These are phyloP conservation scores for Sebastes cheni DNA, from an alignment of 2,797 vertebrate genomes.

Conservation along the genomic window DNA sequence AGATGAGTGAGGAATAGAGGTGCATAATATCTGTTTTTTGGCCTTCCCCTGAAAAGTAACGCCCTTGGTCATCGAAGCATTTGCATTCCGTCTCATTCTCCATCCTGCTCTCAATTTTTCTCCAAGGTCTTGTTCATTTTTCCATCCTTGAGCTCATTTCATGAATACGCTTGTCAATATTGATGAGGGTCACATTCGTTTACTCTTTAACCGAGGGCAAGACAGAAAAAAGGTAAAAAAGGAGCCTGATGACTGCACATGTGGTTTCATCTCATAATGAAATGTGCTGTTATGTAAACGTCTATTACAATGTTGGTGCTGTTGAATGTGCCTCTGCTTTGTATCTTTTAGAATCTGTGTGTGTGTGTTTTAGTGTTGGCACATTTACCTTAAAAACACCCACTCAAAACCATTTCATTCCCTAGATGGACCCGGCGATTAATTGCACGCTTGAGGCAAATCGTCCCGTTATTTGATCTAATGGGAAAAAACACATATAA, in stretches of 20 bases:
- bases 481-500: slow-evolving; percentile 21
- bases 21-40: slow-evolving; percentile 50
- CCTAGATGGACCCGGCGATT: slow-evolving; percentile 5
- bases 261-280: slow-evolving; percentile 85
- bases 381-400: slow-evolving; percentile 6
- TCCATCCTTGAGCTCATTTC: slow-evolving; percentile 73
- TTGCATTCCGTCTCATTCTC: slow-evolving; percentile 57
- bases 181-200: slow-evolving; percentile 80
- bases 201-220: slow-evolving; percentile 77
- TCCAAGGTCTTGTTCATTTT: slow-evolving; percentile 74
- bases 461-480: slow-evolving; percentile 28
- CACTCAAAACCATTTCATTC: slow-evolving; percentile 11
- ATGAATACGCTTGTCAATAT: slow-evolving; percentile 86
- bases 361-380: not conserved
- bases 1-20: slow-evolving; percentile 43
- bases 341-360: not conserved
- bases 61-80: slow-evolving; percentile 72
- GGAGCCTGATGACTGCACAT: slow-evolving; percentile 42
- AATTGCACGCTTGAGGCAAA: slow-evolving; percentile 41
- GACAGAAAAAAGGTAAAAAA: slow-evolving; percentile 14
- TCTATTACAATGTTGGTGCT: not conserved
- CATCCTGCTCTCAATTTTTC: slow-evolving; percentile 42
- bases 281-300: slow-evolving; percentile 63
- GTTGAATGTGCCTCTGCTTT: not conserved
- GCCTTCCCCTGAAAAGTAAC: slow-evolving; percentile 52